Evolutionary conservation across 1,140 invertebrate species (phyloP).

Genomic region (Araneus ventricosus): DNA sequence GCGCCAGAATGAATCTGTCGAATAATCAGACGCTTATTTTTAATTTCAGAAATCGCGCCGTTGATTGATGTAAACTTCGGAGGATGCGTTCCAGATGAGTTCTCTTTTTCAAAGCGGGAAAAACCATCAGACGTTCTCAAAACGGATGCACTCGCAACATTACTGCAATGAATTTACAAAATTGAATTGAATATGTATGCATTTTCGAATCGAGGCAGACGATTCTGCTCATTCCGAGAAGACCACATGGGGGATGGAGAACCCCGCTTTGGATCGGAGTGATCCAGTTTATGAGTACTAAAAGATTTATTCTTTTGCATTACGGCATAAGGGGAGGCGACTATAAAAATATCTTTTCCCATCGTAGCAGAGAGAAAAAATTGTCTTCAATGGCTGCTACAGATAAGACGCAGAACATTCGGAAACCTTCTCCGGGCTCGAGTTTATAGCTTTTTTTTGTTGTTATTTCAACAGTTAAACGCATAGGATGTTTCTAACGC

Average conservation of each 20-base stretch:
- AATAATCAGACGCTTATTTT: background rate
- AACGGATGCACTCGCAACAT: background rate
- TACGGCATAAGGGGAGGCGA: background rate
- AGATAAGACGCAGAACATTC: constrained; percentile 11
- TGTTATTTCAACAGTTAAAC: background rate
- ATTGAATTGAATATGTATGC: constrained; percentile 44
- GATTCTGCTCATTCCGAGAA: background rate
- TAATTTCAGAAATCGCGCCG: background rate
- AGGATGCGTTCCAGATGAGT: background rate
- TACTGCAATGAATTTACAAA: constrained; percentile 44
- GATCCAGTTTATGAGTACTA: constrained; percentile 56
- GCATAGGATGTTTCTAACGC: constrained; percentile 13
- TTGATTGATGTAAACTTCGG: background rate
- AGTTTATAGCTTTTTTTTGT: constrained; percentile 19
- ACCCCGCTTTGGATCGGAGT: background rate
- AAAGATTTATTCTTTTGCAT: constrained; percentile 55
- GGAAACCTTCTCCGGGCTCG: background rate
- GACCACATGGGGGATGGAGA: background rate
- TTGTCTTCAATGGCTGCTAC: background rate
- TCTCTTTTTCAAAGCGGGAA: background rate
- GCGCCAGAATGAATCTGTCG: too few species aligned
- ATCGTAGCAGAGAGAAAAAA: background rate
- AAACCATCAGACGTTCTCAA: background rate
- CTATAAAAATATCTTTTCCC: constrained; percentile 32
- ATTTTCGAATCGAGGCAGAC: background rate